Percentiles rank a stretch among this genome's conserved stretches.
Conservation (phyloP, 1,140 invertebrate genomes). For the Oryctes rhinoceros region DNA sequence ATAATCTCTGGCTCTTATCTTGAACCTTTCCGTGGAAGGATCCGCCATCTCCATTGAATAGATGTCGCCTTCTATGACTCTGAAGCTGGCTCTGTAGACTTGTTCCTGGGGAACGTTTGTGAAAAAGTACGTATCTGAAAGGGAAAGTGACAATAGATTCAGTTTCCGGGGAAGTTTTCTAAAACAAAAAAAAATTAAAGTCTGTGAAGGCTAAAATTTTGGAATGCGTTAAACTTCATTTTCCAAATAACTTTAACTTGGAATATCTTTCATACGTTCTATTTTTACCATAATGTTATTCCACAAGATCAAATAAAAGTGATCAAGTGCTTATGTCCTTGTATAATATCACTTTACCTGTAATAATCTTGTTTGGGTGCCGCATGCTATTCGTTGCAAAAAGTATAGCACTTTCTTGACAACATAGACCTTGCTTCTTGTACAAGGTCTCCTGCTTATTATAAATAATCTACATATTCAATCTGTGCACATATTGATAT, state of each 20-base stretch:
- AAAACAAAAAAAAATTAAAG: too few relatives aligned
- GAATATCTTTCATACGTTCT: too few relatives aligned
- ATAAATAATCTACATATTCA: neutral
- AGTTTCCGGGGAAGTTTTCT: too few relatives aligned
- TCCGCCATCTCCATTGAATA: slow-evolving; percentile 72
- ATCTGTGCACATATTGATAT: too few relatives aligned
- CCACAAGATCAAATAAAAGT: too few relatives aligned
- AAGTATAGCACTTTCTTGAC: neutral
- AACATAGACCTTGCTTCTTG: slow-evolving; percentile 11
- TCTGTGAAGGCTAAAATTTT: too few relatives aligned
- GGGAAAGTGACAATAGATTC: neutral
- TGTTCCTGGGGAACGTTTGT: slow-evolving; percentile 79
- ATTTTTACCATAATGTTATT: too few relatives aligned
- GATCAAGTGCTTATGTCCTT: too few relatives aligned
- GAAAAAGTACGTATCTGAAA: slow-evolving; percentile 81
- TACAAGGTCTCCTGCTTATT: neutral
- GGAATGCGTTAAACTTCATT: neutral
- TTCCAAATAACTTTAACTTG: too few relatives aligned
- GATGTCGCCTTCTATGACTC: slow-evolving; percentile 72
- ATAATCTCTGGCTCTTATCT: slow-evolving; percentile 74
- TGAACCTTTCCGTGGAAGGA: slow-evolving; percentile 71
- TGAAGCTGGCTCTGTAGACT: slow-evolving; percentile 80
- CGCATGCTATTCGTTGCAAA: too few relatives aligned
- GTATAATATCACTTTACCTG: too few relatives aligned
- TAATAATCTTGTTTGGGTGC: too few relatives aligned